Evolutionary conservation across 1,140 invertebrate species (phyloP), one percentile per base, ranked within the genome.

Genomic region (Scaptomyza montana): DNA sequence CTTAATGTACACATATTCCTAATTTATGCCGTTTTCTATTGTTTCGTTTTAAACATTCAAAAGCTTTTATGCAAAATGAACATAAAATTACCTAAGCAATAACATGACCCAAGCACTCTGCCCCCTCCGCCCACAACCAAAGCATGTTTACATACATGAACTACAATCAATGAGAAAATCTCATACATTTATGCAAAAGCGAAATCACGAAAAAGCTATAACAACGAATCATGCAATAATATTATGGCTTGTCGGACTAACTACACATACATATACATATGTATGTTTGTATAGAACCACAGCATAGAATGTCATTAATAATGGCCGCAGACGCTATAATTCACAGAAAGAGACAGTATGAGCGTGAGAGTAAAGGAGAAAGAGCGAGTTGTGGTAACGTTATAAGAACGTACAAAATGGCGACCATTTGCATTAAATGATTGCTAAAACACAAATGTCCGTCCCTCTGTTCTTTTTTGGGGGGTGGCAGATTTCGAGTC

Each of bases 351-450:
- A 12, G 21, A 39, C 13, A 1, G 16, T 16, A 16, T 16, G 16
- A 16, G 16, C 16, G 16, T 16, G 16, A 16, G 16, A 16, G 16
- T 16, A 16, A 16, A 16, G 16, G 16, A 16, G 36, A 28, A 30
- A n/a, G 13, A 50, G 28, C 25, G 16, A 36, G 53, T 36, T 5
- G 39, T 33, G 30, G 53, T n/a, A 53, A 59, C 30, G 65, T 78
- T 77, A 75, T 75, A 72, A 81, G 78, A 81, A 85, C 67, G 67
- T 73, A 79, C 82, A 89, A 87, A 87, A 87, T 87, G 82, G 82
- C 82, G 82, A 87, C 84, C 82, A 87, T 87, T 87, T 87, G 78
- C 82, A 87, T 87, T 87, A 87, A 87, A 87, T 87, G 82, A 87
- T 89, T 87, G 79, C 82, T 87, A 82, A 87, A 87, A 79, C 75